Conservation (phyloP, 2,888 invertebrate genomes). For the Cheilosia vulpina region DNA sequence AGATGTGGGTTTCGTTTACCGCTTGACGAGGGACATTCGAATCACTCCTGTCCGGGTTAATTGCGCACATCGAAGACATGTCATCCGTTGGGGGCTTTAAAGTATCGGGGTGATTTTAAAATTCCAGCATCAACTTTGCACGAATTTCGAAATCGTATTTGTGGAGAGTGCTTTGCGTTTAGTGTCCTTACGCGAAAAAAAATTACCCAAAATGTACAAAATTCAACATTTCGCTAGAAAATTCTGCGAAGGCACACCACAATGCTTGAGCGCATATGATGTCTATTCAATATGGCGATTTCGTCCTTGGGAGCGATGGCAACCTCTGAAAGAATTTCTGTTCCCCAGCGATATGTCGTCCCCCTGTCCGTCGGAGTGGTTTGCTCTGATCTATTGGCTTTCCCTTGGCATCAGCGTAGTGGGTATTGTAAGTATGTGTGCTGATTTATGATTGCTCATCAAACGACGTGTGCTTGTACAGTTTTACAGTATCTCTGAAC, state of each 20-base stretch:
- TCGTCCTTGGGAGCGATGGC: conserved; percentile 70
- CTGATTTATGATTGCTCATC: not conserved
- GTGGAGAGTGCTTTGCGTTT: not conserved
- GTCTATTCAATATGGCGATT: conserved; percentile 78
- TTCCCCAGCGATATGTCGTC: conserved; percentile 52
- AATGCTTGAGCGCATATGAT: conserved; percentile 74
- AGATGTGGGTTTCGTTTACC: conserved; percentile 4
- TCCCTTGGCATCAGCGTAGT: conserved; percentile 75
- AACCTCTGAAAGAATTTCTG: conserved; percentile 63
- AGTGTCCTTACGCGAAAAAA: conserved; percentile 43
- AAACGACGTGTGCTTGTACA: conserved; percentile 31
- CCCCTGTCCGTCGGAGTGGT: conserved; percentile 76
- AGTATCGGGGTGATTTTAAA: too few species aligned
- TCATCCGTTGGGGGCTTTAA: too few species aligned
- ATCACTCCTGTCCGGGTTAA: too few species aligned
- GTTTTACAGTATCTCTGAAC: conserved; percentile 75
- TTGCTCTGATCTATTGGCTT: conserved; percentile 78
- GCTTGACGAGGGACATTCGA: conserved; percentile 36
- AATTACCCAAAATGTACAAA: conserved; percentile 75
- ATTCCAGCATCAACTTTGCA: not conserved
- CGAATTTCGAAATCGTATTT: not conserved
- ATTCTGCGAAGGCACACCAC: conserved; percentile 72
- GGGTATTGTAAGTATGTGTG: conserved; percentile 77
- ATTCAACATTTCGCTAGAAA: conserved; percentile 76
- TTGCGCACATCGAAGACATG: too few species aligned